Percentiles rank a stretch among this genome's conserved stretches.
Evolutionary conservation across 2,888 invertebrate genomes (phyloP).

Genomic region (Silvanus unidentatus): DNA sequence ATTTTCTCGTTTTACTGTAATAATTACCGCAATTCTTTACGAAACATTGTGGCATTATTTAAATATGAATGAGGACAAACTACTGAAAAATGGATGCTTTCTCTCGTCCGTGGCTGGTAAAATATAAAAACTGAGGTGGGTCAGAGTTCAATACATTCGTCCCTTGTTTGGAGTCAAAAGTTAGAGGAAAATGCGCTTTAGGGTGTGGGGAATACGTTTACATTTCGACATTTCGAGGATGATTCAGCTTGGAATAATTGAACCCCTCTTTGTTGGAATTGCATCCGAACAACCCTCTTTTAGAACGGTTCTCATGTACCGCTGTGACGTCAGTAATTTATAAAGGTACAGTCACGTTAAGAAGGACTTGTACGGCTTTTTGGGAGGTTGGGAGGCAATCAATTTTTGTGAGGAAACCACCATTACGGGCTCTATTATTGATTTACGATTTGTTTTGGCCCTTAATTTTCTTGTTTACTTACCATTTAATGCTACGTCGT

Average conservation of each 20-base stretch:
- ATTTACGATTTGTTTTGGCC: too few species aligned
- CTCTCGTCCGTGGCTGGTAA: too few species aligned
- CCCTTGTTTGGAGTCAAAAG: too few species aligned
- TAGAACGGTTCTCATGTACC: constrained; percentile 30
- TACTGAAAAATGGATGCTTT: constrained; percentile 3
- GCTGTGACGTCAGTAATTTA: constrained; percentile 31
- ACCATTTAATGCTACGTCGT: constrained; percentile 25
- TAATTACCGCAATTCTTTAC: constrained; percentile 51
- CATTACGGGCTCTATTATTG: too few species aligned
- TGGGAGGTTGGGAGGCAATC: too few species aligned
- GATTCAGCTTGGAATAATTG: constrained; percentile 15
- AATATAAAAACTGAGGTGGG: too few species aligned
- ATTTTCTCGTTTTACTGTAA: constrained; percentile 48
- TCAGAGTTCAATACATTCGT: too few species aligned
- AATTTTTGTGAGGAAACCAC: too few species aligned
- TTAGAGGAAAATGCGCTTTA: too few species aligned
- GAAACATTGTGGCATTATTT: constrained; percentile 50
- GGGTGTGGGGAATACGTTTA: constrained; percentile 6
- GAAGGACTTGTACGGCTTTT: too few species aligned
- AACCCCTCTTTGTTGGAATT: constrained; percentile 14
- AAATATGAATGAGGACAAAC: constrained; percentile 5
- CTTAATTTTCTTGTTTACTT: constrained; percentile 14
- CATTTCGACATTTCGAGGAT: too few species aligned
- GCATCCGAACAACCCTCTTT: too few species aligned
- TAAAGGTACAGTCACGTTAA: constrained; percentile 11